Conservation (phyloP, 2,797 vertebrate species). For the Sitta carolinensis region DNA sequence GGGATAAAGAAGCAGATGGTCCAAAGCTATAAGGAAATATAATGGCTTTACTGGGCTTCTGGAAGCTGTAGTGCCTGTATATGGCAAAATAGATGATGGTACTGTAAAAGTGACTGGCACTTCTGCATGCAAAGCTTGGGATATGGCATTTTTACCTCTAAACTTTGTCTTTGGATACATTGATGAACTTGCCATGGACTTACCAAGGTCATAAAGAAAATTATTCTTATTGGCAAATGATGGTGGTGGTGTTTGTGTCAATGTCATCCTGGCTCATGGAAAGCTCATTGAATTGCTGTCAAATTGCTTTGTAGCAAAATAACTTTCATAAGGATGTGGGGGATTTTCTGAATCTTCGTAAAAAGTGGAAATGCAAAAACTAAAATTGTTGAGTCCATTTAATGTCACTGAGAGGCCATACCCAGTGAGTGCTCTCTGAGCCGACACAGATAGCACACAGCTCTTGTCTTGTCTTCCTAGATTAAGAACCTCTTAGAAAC, state of each 20-base stretch:
- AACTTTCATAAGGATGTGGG: constrained; percentile 31
- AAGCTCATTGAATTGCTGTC: constrained; percentile 55
- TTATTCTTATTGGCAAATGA: constrained; percentile 51
- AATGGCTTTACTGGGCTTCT: constrained; percentile 60
- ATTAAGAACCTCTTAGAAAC: neutral
- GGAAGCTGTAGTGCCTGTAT: constrained; percentile 45
- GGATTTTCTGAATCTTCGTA: constrained; percentile 61
- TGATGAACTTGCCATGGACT: constrained; percentile 55
- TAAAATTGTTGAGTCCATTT: constrained; percentile 27
- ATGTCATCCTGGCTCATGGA: neutral
- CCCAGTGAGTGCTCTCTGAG: neutral
- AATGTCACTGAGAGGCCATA: constrained; percentile 1
- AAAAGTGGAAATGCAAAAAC: constrained; percentile 63
- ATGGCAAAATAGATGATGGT: constrained; percentile 65
- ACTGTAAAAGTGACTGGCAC: constrained; percentile 38
- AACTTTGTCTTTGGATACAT: constrained; percentile 42
- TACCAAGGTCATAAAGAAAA: constrained; percentile 56
- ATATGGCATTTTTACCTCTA: constrained; percentile 50
- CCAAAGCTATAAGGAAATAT: constrained; percentile 35
- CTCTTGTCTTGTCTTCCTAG: neutral
- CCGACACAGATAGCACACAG: neutral
- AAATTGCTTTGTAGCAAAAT: constrained; percentile 47
- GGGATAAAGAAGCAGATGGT: constrained; percentile 49
- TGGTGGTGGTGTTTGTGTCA: constrained; percentile 3
- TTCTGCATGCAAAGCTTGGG: constrained; percentile 30